A percentile compares a stretch with the other conserved stretches of the same genome.
phyloP scores from a whole-genome alignment of 2,797 vertebrate species.

The Meda fulgida region DNA sequence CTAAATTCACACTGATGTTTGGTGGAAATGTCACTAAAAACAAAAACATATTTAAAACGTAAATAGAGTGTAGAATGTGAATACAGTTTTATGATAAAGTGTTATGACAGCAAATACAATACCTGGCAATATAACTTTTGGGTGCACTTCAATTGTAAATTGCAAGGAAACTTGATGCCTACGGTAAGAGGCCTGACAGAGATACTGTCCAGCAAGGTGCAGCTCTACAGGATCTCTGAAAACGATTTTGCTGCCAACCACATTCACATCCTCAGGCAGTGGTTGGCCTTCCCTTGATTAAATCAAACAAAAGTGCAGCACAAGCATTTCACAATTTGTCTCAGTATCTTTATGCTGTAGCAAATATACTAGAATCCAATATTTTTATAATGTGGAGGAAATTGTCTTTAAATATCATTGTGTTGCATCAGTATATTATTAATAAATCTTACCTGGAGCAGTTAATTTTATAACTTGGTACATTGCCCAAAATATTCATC shows the following conservation, averaged over 20 bases:
- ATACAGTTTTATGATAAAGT: background rate
- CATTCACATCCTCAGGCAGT: constrained; percentile 65
- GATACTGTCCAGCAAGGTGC: constrained; percentile 69
- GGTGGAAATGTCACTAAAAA: constrained; percentile 65
- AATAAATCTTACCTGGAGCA: constrained; percentile 71
- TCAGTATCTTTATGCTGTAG: background rate
- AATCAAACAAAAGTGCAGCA: constrained; percentile 26
- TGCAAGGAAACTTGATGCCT: constrained; percentile 60
- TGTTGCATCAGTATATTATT: background rate
- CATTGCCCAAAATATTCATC: constrained; percentile 68
- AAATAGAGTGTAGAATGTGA: background rate
- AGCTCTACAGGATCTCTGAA: constrained; percentile 63
- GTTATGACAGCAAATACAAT: constrained; percentile 26
- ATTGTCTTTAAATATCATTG: background rate
- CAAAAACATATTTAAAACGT: background rate
- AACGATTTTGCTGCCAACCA: constrained; percentile 60
- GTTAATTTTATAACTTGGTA: constrained; percentile 69
- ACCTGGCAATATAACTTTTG: constrained; percentile 62
- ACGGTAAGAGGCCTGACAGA: constrained; percentile 70
- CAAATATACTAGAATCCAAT: background rate
- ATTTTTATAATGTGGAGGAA: background rate
- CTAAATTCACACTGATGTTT: constrained; percentile 64
- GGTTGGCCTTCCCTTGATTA: constrained; percentile 59
- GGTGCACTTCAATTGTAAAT: constrained; percentile 69
- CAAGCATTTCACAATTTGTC: background rate